Conservation (phyloP, 2,888 invertebrate genomes). For the Drosophila koepferae region DNA sequence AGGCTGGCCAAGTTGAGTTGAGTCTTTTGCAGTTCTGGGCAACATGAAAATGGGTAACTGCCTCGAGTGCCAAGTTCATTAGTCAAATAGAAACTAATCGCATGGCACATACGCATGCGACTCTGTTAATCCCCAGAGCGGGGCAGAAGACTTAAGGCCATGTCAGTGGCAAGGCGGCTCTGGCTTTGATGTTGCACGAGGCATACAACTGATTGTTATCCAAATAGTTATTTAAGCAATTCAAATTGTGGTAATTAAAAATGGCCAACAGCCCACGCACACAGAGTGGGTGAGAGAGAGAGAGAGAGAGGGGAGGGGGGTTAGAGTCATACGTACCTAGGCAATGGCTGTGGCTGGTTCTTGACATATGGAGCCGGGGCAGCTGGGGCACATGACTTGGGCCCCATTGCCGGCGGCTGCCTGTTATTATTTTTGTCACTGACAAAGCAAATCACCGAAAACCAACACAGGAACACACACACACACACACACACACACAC, state of each 20-base stretch:
- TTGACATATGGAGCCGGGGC: constrained; percentile 72
- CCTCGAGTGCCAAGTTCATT: constrained; percentile 36
- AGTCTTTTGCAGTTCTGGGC: background rate
- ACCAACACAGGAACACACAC: constrained; percentile 59
- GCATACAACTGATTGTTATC: constrained; percentile 72
- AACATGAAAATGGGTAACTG: background rate
- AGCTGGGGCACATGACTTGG: constrained; percentile 46
- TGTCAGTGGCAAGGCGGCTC: constrained; percentile 28
- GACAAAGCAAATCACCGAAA: constrained; percentile 81
- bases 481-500: constrained; percentile 16
- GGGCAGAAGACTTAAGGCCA: constrained; percentile 20
- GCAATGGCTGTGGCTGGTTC: constrained; percentile 51
- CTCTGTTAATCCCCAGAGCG: constrained; percentile 26
- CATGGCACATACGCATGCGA: constrained; percentile 2
- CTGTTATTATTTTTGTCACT: constrained; percentile 81
- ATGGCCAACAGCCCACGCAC: constrained; percentile 60
- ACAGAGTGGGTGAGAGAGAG: background rate
- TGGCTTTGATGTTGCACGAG: constrained; percentile 62
- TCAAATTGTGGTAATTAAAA: constrained; percentile 81
- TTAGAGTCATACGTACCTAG: constrained; percentile 36
- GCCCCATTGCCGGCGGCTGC: constrained; percentile 66
- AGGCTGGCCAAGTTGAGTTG: background rate
- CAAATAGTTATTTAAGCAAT: constrained; percentile 80
- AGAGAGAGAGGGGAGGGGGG: background rate
- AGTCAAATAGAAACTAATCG: constrained; percentile 53